Base-by-base conservation (phyloP, 2,888 invertebrate genomes). In the Alviniconcha strummeri region DNA sequence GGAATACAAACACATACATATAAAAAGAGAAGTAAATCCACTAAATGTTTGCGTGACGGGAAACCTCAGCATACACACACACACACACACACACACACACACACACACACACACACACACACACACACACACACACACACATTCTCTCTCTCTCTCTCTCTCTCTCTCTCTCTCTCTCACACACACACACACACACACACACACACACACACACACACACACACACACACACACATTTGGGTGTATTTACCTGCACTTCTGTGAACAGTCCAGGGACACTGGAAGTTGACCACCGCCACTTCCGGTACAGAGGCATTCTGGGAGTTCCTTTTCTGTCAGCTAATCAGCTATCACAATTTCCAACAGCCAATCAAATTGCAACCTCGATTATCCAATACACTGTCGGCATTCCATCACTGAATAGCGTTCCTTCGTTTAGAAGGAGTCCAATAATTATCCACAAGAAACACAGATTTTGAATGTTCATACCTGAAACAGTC, bases 251-350 rank as follows among this genome's bases (percentile, higher is more conserved):
- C 83, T 85, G 84, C 60, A 81, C 80, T 13, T 75, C 74, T 11
- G 83, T 64, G 75, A 84, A 88, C 19, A 88, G 80, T 81, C 84
- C 87, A 1, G 89, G 88, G 54, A 89, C 86, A 87, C 88, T 87
- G 80, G 89, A 88, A 19, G 89, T 89, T 8, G 89, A 89, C 89
- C 89, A 88, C 19, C 88, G 86, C 89, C 89, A 89, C 74, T 86
- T 87, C 75, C 87, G 84, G 82, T 88, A 88, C 82, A 89, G 79
- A 13, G 89, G 89, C 88, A 88, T 89, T 64, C 72, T 85, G 82
- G 64, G 71, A 55, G 7, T 64, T 64, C 0, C 17, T 69, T 36
- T 36, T 36, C 36, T 1, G 36, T 36, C 36, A 36, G 36, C 36
- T 36, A 36, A 36, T 36, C 36, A 36, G 36, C 36, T 36, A 36